These are phyloP conservation scores for Pseudococcus longispinus DNA, from an alignment of 2,888 invertebrate species.

Conservation along the genomic window DNA sequence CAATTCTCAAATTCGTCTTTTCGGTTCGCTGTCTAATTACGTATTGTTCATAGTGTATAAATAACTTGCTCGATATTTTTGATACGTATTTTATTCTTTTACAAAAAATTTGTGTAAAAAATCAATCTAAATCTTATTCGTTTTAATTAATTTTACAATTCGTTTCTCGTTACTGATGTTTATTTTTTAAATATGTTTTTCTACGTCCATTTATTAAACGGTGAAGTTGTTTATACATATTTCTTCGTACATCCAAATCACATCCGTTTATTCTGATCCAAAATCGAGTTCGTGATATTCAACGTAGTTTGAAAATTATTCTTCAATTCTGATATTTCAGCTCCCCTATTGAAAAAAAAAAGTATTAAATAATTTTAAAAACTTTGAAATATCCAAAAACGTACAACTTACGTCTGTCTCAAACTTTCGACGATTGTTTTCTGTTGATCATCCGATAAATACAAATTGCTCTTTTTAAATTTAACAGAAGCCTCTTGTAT, in stretches of 20 bases:
- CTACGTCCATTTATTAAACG: neutral
- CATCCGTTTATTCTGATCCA: slow-evolving; percentile 9
- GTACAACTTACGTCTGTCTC: neutral
- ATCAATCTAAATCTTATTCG: neutral
- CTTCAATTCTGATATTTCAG: slow-evolving; percentile 32
- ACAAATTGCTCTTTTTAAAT: slow-evolving; percentile 29
- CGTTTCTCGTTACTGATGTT: neutral
- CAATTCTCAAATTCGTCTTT: neutral
- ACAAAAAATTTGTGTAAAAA: neutral
- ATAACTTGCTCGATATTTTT: neutral
- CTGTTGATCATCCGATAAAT: slow-evolving; percentile 42
- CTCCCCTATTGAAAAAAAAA: slow-evolving; percentile 27
- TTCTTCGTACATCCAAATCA: neutral
- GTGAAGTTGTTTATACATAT: neutral
- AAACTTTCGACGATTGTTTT: slow-evolving; percentile 23
- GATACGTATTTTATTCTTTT: neutral
- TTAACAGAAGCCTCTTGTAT: slow-evolving; percentile 18
- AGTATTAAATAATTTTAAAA: neutral
- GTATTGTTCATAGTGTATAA: neutral
- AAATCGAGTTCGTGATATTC: neutral
- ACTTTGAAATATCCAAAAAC: neutral
- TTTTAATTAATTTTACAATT: neutral
- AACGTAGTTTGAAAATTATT: neutral
- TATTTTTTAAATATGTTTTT: neutral
- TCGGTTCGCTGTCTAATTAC: neutral